Conservation (phyloP, 2,888 invertebrate genomes). For the Antitype chi region DNA sequence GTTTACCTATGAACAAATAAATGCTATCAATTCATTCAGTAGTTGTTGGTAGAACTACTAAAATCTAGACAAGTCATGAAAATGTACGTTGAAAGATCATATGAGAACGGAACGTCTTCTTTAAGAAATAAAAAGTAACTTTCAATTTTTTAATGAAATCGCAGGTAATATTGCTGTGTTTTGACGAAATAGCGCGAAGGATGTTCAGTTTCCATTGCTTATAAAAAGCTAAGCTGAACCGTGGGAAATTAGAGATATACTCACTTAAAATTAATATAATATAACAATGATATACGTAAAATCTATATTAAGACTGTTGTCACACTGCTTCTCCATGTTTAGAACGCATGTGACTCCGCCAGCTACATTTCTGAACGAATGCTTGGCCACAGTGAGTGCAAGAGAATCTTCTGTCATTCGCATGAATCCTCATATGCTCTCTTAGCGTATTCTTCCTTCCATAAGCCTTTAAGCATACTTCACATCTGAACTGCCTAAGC, state of each 20-base stretch:
- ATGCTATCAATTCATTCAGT: constrained; percentile 51
- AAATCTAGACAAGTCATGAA: neutral
- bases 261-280: constrained; percentile 8
- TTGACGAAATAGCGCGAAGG: neutral
- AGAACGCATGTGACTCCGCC: constrained; percentile 82
- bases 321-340: constrained; percentile 69
- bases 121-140: neutral
- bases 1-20: constrained; percentile 64
- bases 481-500: constrained; percentile 75
- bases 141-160: neutral
- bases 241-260: neutral
- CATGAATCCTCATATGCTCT: constrained; percentile 78
- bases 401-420: constrained; percentile 71
- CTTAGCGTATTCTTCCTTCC: constrained; percentile 74
- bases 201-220: neutral
- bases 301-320: constrained; percentile 13
- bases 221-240: neutral
- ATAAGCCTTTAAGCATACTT: constrained; percentile 78
- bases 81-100: constrained; percentile 18
- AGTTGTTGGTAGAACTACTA: neutral
- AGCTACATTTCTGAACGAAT: constrained; percentile 78
- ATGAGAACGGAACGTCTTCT: neutral
- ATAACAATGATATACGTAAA: constrained; percentile 20
- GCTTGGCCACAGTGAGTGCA: constrained; percentile 71
- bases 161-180: neutral